These are phyloP conservation scores for Polymixis lichenea DNA, from an alignment of 2,888 invertebrate species.

Conservation along the genomic window DNA sequence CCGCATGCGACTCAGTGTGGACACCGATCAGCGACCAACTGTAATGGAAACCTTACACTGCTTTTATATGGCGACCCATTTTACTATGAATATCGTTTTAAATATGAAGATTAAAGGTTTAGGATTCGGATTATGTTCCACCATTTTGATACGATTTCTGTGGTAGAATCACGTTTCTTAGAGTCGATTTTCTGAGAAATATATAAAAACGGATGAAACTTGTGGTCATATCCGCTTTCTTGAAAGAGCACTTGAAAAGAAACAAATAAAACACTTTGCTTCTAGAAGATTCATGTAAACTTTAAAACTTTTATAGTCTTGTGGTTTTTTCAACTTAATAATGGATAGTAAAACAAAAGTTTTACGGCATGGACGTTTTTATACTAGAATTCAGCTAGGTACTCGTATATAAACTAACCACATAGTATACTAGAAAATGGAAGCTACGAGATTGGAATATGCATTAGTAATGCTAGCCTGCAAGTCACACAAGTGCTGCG, in stretches of 20 bases:
- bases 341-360: constrained; percentile 9
- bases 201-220: constrained; percentile 9
- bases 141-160: constrained; percentile 49
- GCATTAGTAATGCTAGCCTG: constrained; percentile 45
- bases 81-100: constrained; percentile 35
- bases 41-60: constrained; percentile 63
- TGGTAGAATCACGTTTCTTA: constrained; percentile 17
- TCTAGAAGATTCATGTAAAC: neutral
- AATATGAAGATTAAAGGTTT: constrained; percentile 34
- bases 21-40: constrained; percentile 39
- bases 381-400: constrained; percentile 5
- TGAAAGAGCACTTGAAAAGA: neutral
- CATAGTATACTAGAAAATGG: neutral
- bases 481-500: constrained; percentile 6
- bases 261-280: neutral
- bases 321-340: neutral
- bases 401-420: constrained; percentile 3
- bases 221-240: constrained; percentile 3
- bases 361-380: neutral
- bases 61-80: constrained; percentile 59
- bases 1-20: constrained; percentile 42
- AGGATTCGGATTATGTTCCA: constrained; percentile 18
- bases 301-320: neutral
- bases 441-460: constrained; percentile 43
- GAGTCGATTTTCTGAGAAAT: constrained; percentile 20